Conservation (phyloP, 2,888 invertebrate genomes). For the Cactoblastis cactorum region DNA sequence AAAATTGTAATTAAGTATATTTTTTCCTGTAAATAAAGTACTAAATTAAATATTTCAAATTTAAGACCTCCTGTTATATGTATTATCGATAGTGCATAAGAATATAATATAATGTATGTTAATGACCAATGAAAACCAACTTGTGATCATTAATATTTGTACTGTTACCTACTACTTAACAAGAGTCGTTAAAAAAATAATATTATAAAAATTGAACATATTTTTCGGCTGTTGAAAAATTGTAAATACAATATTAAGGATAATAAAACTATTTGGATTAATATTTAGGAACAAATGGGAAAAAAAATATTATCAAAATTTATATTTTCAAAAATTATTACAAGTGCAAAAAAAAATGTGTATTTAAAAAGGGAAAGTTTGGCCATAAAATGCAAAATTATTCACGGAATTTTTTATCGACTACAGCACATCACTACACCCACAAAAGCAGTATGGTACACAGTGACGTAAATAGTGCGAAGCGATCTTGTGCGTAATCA, state of each 20-base stretch:
- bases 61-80: conserved; percentile 73
- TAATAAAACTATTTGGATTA: conserved; percentile 80
- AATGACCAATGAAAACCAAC: conserved; percentile 81
- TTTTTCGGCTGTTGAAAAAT: conserved; percentile 80
- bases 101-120: conserved; percentile 77
- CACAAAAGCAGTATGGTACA: conserved; percentile 71
- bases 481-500: conserved; percentile 63
- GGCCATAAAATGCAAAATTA: conserved; percentile 74
- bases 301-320: conserved; percentile 79
- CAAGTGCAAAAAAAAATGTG: conserved; percentile 72
- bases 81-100: conserved; percentile 69
- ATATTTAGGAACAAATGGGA: conserved; percentile 77
- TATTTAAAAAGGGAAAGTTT: conserved; percentile 74
- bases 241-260: conserved; percentile 79
- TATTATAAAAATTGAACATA: conserved; percentile 78
- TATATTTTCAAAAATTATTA: conserved; percentile 80
- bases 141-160: conserved; percentile 81
- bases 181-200: conserved; percentile 80
- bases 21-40: conserved; percentile 46
- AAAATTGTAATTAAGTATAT: conserved; percentile 12
- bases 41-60: conserved; percentile 52
- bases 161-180: conserved; percentile 81
- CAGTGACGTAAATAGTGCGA: conserved; percentile 68
- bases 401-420: conserved; percentile 73
- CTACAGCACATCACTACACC: conserved; percentile 65